Conservation (phyloP, 2,797 vertebrate genomes). For the Rhincodon typus region DNA sequence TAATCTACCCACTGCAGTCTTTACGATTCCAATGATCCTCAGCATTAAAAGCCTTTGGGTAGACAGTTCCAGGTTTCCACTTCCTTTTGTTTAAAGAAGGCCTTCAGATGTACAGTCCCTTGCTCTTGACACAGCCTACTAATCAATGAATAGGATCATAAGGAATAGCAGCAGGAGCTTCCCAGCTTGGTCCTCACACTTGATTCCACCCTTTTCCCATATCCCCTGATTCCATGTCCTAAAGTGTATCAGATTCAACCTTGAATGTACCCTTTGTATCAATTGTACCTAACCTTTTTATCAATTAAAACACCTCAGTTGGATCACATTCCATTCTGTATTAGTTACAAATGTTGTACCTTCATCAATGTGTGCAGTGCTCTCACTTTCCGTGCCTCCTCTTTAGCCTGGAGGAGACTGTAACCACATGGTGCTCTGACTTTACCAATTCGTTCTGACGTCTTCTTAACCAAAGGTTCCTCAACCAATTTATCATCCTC, state of each 20-base stretch:
- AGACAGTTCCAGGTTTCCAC: neutral
- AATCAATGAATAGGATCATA: neutral
- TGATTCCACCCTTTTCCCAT: neutral
- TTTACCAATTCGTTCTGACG: conserved; percentile 47
- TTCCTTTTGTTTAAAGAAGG: neutral
- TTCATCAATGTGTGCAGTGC: conserved; percentile 59
- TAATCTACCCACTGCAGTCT: neutral
- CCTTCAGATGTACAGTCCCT: too few species aligned
- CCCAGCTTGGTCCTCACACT: too few species aligned
- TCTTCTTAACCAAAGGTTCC: conserved; percentile 53
- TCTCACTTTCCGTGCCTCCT: conserved; percentile 63
- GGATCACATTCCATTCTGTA: neutral
- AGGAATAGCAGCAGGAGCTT: neutral
- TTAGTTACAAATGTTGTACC: conserved; percentile 45
- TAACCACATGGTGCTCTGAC: conserved; percentile 64
- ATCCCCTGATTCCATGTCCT: neutral
- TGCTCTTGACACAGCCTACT: too few species aligned
- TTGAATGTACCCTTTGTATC: neutral
- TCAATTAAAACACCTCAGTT: neutral
- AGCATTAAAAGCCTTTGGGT: neutral
- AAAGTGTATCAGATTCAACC: neutral
- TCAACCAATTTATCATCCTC: conserved; percentile 58
- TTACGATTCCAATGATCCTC: neutral
- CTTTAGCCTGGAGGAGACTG: conserved; percentile 65
- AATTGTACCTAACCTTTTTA: neutral